phyloP scores from a whole-genome alignment of 2,113 vertebrate genomes.

The Macquaria ambigua region DNA sequence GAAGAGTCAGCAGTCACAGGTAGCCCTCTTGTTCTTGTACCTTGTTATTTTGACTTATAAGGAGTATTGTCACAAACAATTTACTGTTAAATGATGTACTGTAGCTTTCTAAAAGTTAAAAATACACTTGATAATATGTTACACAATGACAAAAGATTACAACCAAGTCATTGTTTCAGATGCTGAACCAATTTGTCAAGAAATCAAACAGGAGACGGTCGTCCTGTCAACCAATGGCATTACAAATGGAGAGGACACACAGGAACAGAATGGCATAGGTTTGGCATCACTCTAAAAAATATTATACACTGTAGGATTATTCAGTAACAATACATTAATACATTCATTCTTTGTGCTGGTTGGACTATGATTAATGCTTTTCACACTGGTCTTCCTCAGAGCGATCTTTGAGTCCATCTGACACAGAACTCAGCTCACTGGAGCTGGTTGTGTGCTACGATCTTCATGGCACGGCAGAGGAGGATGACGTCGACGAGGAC shows the following conservation, averaged over 20 bases:
- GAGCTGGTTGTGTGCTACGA: conserved; percentile 68
- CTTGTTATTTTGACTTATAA: neutral
- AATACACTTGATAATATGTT: conserved; percentile 9
- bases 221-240: conserved; percentile 70
- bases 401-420: conserved; percentile 70
- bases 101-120: conserved; percentile 1
- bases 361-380: neutral
- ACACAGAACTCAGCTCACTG: conserved; percentile 74
- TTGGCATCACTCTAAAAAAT: conserved; percentile 1
- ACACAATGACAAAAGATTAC: neutral
- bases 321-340: neutral
- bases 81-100: neutral
- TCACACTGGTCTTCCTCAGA: conserved; percentile 46
- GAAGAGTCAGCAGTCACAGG: conserved; percentile 61
- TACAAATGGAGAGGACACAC: conserved; percentile 54
- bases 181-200: conserved; percentile 47
- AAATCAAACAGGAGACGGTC: conserved; percentile 52
- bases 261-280: conserved; percentile 76
- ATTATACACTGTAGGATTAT: neutral
- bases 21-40: conserved; percentile 12
- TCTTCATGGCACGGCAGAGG: conserved; percentile 51
- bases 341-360: neutral
- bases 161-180: conserved; percentile 55
- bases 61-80: neutral
- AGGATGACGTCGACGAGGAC: conserved; percentile 50